Conservation (phyloP, 1,140 invertebrate species). For the Camponotus vicinus region DNA sequence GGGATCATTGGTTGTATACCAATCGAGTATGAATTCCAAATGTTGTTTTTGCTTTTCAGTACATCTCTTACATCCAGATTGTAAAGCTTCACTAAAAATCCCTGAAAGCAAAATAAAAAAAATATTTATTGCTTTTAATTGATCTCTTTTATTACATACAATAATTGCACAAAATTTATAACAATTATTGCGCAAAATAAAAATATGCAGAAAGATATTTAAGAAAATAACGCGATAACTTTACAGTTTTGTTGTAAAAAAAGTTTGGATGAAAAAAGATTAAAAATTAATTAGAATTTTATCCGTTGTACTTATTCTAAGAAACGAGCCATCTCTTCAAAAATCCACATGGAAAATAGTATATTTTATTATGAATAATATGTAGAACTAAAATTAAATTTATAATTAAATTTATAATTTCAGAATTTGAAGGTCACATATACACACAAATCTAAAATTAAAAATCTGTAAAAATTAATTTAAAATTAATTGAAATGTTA, state of each 20-base stretch:
- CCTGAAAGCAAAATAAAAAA: neutral
- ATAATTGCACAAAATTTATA: neutral
- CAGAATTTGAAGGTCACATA: too few relatives aligned
- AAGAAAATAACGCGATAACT: neutral
- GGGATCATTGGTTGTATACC: conserved; percentile 3
- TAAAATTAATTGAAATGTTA: neutral
- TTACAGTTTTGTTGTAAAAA: neutral
- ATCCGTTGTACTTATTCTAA: neutral
- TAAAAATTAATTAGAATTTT: neutral
- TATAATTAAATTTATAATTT: too few relatives aligned
- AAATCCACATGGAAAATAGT: neutral
- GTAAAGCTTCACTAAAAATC: neutral
- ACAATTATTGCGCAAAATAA: neutral
- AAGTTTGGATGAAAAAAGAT: neutral
- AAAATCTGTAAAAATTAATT: neutral
- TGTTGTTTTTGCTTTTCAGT: conserved; percentile 13
- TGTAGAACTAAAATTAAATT: too few relatives aligned
- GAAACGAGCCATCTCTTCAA: neutral
- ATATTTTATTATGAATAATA: too few relatives aligned
- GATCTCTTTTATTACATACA: too few relatives aligned
- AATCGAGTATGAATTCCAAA: neutral
- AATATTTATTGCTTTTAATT: neutral
- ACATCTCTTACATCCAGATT: conserved; percentile 8
- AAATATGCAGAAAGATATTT: neutral
- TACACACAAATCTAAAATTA: neutral